Percentiles rank a stretch among this genome's conserved stretches.
Conservation (phyloP, 2,113 vertebrate species). For the Eudyptes chrysolophus region DNA sequence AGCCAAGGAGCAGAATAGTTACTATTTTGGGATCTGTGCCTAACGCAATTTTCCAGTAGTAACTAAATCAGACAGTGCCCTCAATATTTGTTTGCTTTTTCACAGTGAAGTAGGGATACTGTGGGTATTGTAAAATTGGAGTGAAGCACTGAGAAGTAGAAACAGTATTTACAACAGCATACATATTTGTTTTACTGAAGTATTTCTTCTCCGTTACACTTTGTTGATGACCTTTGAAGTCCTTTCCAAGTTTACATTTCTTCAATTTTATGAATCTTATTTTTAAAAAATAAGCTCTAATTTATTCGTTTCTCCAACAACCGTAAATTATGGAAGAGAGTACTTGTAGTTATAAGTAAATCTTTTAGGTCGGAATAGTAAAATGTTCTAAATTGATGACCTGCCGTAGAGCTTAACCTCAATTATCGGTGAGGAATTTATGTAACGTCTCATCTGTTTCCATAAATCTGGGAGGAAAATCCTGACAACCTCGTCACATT, state of each 20-base stretch:
- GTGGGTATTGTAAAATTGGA: neutral
- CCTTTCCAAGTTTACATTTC: neutral
- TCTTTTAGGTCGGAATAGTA: neutral
- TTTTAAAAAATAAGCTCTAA: neutral
- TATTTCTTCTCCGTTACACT: neutral
- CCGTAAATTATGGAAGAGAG: neutral
- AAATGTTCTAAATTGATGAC: neutral
- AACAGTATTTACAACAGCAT: neutral
- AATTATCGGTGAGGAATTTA: neutral
- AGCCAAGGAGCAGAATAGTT: neutral
- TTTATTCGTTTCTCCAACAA: neutral
- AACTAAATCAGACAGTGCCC: neutral
- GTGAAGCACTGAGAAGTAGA: neutral
- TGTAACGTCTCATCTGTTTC: neutral
- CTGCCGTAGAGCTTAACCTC: neutral
- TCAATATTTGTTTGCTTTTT: constrained; percentile 4
- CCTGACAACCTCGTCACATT: neutral
- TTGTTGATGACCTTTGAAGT: neutral
- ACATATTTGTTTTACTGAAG: neutral
- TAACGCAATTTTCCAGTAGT: constrained; percentile 17
- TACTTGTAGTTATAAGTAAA: neutral
- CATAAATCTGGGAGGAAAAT: neutral
- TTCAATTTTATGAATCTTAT: neutral
- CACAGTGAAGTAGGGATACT: neutral
- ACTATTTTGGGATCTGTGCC: constrained; percentile 3